A percentile compares a stretch with the other conserved stretches of the same genome.
phyloP scores from a whole-genome alignment of 2,888 invertebrate genomes.

The Melikaiella ostensackeni region DNA sequence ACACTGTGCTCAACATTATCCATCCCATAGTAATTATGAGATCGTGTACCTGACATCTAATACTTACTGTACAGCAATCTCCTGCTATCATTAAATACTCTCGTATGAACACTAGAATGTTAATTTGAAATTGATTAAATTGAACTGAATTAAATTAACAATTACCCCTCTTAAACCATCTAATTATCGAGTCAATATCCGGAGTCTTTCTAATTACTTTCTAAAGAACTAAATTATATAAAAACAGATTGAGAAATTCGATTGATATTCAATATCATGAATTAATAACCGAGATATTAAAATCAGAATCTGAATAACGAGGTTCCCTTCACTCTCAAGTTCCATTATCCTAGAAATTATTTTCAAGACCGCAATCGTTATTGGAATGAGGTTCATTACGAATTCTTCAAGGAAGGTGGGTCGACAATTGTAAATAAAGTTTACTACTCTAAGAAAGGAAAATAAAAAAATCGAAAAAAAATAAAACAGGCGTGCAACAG shows the following conservation, averaged over 20 bases:
- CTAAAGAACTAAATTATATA: background rate
- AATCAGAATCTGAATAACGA: slow-evolving; percentile 10
- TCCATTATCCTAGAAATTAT: slow-evolving; percentile 31
- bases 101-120: background rate
- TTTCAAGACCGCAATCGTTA: slow-evolving; percentile 26
- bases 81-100: background rate
- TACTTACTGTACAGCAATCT: background rate
- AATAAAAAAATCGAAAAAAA: background rate
- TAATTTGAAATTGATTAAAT: background rate
- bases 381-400: slow-evolving; percentile 23
- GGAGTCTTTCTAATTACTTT: background rate
- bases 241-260: background rate
- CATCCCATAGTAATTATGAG: slow-evolving; percentile 29
- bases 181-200: too few relatives aligned
- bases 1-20: slow-evolving; percentile 27
- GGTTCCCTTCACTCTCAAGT: background rate
- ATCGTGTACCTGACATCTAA: slow-evolving; percentile 36
- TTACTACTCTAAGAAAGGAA: slow-evolving; percentile 22
- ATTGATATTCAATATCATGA: slow-evolving; percentile 1
- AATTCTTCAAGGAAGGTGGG: background rate
- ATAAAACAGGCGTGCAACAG: slow-evolving; percentile 16
- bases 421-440: slow-evolving; percentile 36
- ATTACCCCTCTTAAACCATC: too few relatives aligned
- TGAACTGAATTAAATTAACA: too few relatives aligned
- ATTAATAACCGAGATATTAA: slow-evolving; percentile 8